Evolutionary conservation across 2,113 vertebrate species (phyloP), one percentile per base, ranked within the genome.

Genomic region (Sturnus vulgaris): DNA sequence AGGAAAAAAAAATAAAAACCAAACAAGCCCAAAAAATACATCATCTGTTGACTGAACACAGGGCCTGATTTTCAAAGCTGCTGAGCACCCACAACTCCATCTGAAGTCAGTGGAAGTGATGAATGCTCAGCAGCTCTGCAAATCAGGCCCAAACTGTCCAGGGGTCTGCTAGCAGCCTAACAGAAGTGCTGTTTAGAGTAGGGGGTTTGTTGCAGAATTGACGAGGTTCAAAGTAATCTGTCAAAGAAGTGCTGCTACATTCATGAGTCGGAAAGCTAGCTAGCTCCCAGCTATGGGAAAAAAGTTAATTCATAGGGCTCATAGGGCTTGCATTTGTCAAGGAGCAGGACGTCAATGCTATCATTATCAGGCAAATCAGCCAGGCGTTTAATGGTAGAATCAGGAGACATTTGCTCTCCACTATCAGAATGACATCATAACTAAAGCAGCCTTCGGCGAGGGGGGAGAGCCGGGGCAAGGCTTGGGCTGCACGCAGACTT

Each of bases 351-450:
- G 96, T 97, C 98, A 98, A 97, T 96, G 98, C 98, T 98, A 98
- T 98, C 98, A 98, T 98, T 98, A 98, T 98, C 98, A 98, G 97
- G 97, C 98, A 98, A 98, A 98, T 98, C 98, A 98, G 98, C 97
- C 98, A 98, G 98, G 98, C 98, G 97, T 98, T 98, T 98, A 98
- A 98, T 98, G 98, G 98, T 97, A 98, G 98, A 98, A 98, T 98
- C 98, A 98, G 98, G 98, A 98, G 98, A 98, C 98, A 98, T 98
- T 98, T 98, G 98, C 98, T 98, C 98, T 98, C 97, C 79, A 95
- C 98, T 98, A 98, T 98, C 98, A 97, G 98, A 97, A 98, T 98
- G 98, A 99, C 98, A 98, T 98, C 98, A 99, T 98, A 98, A 98
- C 98, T 98, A 97, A 98, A 98, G 98, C 98, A 98, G 98, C 98